Evolutionary conservation across 2,113 vertebrate genomes (phyloP), one percentile per base, ranked within the genome.

Genomic region (Oenanthe oenanthe): DNA sequence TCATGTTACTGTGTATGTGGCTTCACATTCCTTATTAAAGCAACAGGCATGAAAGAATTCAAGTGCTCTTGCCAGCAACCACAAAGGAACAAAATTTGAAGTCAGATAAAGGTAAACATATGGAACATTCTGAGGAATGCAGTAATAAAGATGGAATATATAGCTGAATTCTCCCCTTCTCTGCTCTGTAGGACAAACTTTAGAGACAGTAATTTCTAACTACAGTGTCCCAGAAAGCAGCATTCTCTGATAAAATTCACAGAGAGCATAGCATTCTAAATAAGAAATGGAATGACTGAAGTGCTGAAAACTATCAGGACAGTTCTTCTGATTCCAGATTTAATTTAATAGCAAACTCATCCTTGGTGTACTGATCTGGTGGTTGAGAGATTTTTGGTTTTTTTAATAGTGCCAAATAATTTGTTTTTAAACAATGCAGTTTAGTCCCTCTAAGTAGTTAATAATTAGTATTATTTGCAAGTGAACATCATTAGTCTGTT

Each of bases 21-120:
- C 96, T 98, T 98, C 97, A 96, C 98, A 97, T 98, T 98, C 96
- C 97, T 98, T 98, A 98, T 98, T 98, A 98, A 98, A 98, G 97
- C 98, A 98, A 98, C 95, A 98, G 98, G 98, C 98, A 97, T 70
- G 96, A 97, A 98, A 98, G 98, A 98, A 99, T 98, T 97, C 97
- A 94, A 57, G 45, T 89, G 75, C 50, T 94, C 89, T 94, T 97
- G 98, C 98, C 98, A 99, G 98, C 94, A 98, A 98, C 98, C 98
- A 95, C 98, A 98, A 97, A 98, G 96, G 96, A 98, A 98, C 96
- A 97, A 94, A 96, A 97, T 97, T 97, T 98, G 78, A 97, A 95
- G 95, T 95, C 95, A 97, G 96, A 90, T 96, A 95, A 98, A 98
- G 98, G 98, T 99, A 98, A 99, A 98, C 98, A 98, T 96, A 92